Evolutionary conservation across 2,888 invertebrate genomes (phyloP).

Genomic region (Pollenia angustigena): DNA sequence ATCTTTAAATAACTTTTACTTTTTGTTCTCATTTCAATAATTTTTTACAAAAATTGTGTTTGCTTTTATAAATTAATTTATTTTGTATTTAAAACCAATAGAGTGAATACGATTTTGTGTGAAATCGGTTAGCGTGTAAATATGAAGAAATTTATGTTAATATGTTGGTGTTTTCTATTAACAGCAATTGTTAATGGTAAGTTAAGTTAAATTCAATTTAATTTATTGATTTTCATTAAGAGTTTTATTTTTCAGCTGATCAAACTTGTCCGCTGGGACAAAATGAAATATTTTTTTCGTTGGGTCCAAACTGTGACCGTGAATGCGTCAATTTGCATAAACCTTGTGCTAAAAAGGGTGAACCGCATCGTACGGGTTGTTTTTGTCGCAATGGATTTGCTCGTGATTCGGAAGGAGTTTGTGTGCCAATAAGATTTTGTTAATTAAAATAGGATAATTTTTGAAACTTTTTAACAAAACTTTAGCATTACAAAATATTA

Average conservation of each 20-base stretch:
- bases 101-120: conserved; percentile 43
- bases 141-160: conserved; percentile 33
- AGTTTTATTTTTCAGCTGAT: conserved; percentile 28
- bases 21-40: neutral
- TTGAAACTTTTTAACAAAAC: neutral
- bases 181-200: conserved; percentile 34
- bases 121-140: neutral
- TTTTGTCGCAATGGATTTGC: conserved; percentile 71
- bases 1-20: conserved; percentile 16
- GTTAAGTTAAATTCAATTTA: neutral
- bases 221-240: conserved; percentile 7
- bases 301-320: conserved; percentile 73
- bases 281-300: conserved; percentile 69
- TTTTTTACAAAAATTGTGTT: conserved; percentile 33
- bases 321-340: conserved; percentile 59
- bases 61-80: conserved; percentile 18
- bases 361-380: conserved; percentile 68
- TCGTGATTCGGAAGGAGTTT: conserved; percentile 45
- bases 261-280: conserved; percentile 60
- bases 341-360: conserved; percentile 62
- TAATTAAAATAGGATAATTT: neutral
- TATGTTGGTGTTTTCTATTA: conserved; percentile 30
- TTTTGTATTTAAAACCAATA: conserved; percentile 40
- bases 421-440: conserved; percentile 58
- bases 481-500: too few species aligned